Evolutionary conservation across 2,113 vertebrate genomes (phyloP).

Genomic region (Narcine bancroftii): DNA sequence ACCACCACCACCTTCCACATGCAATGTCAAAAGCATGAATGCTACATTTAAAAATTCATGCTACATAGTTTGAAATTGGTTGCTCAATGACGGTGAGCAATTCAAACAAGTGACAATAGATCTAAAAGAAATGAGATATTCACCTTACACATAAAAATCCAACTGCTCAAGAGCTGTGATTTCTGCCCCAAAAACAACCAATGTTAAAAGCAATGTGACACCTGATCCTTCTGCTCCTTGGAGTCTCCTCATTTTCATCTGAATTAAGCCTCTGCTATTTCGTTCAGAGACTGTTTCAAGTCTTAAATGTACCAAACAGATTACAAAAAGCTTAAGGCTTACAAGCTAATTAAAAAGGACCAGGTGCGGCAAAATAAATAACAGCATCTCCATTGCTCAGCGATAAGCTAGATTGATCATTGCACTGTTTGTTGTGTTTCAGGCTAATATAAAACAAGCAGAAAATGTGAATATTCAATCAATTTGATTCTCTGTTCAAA

Average conservation of each 20-base stretch:
- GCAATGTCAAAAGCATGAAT: not conserved
- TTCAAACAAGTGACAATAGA: no score
- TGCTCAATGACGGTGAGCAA: not conserved
- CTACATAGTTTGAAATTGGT: not conserved
- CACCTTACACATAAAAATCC: slow-evolving; percentile 48
- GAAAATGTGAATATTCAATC: slow-evolving; percentile 1
- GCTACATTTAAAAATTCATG: not conserved
- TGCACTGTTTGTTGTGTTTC: slow-evolving; percentile 38
- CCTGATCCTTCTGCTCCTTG: slow-evolving; percentile 51
- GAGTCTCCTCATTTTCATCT: slow-evolving; percentile 49
- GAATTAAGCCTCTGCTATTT: slow-evolving; percentile 42
- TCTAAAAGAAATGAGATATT: slow-evolving; percentile 49
- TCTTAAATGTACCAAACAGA: slow-evolving; percentile 50
- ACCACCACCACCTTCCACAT: not conserved
- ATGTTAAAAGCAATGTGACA: slow-evolving; percentile 43
- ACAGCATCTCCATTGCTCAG: slow-evolving; percentile 40
- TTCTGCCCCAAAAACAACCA: slow-evolving; percentile 44
- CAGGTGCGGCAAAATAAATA: slow-evolving; percentile 51
- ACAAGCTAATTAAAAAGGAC: slow-evolving; percentile 49
- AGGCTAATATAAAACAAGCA: not conserved
- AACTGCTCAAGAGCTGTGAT: slow-evolving; percentile 46
- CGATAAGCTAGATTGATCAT: slow-evolving; percentile 45
- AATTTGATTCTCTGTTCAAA: not conserved
- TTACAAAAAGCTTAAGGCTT: slow-evolving; percentile 48
- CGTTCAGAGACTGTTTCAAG: slow-evolving; percentile 45